Conservation (phyloP, 2,113 vertebrate species). For the Mesitornis unicolor region DNA sequence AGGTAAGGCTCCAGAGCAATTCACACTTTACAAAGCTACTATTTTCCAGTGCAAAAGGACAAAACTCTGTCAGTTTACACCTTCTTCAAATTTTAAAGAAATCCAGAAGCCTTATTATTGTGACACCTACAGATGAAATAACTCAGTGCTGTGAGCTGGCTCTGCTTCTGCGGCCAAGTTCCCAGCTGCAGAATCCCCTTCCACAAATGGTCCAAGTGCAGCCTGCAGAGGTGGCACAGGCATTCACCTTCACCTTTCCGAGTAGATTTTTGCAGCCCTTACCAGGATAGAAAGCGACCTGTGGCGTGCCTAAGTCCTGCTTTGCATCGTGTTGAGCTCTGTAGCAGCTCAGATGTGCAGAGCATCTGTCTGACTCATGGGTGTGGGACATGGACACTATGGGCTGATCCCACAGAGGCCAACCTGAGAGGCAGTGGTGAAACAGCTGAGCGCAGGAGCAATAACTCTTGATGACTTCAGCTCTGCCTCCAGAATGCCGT, state of each 20-base stretch:
- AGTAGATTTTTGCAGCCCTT: background rate
- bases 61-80: background rate
- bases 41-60: background rate
- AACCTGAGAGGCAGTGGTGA: background rate
- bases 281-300: background rate
- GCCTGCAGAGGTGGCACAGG: background rate
- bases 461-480: background rate
- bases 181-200: background rate
- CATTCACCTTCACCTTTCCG: background rate
- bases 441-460: background rate
- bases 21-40: background rate
- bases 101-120: background rate
- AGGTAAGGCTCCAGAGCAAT: background rate
- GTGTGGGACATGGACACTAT: fast-evolving
- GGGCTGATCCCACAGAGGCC: background rate
- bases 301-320: background rate
- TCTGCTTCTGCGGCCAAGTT: background rate
- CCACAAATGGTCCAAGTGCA: background rate
- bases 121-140: background rate
- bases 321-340: background rate
- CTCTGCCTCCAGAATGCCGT: background rate
- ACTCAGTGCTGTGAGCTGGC: background rate
- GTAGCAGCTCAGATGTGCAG: background rate
- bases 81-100: background rate
- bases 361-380: background rate